Evolutionary conservation across 2,113 vertebrate genomes (phyloP).

Genomic region (Oostethus manadensis): DNA sequence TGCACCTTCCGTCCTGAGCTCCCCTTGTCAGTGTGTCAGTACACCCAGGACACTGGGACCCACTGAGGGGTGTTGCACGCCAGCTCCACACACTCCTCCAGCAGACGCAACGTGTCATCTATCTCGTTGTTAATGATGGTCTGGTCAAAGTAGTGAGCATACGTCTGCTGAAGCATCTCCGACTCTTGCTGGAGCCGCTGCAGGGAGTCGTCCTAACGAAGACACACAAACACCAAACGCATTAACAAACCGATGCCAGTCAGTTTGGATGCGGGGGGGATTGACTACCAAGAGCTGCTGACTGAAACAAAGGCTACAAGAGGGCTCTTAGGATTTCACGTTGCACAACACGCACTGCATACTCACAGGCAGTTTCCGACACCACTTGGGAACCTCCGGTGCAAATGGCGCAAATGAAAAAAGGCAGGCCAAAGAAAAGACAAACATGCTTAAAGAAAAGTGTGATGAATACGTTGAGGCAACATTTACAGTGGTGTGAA

Average conservation of each 20-base stretch:
- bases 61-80: conserved; percentile 95
- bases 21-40: conserved; percentile 69
- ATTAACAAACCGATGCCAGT: background rate
- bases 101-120: conserved; percentile 96
- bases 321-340: conserved; percentile 4
- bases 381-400: conserved; percentile 62
- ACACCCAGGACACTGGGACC: conserved; percentile 99
- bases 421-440: conserved; percentile 45
- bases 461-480: background rate
- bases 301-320: background rate
- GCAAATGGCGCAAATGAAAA: conserved; percentile 28
- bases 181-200: conserved; percentile 98
- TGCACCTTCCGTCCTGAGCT: background rate
- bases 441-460: conserved; percentile 47
- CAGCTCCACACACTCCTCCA: conserved; percentile 97
- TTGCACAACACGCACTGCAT: conserved; percentile 6
- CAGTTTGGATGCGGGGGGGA: background rate
- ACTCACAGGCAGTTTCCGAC: conserved; percentile 66
- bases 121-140: conserved; percentile 99
- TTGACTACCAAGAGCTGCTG: background rate
- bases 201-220: conserved; percentile 88
- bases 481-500: no score
- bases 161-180: conserved; percentile 95
- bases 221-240: background rate
- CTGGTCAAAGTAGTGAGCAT: conserved; percentile 98